Percentiles rank a stretch among this genome's conserved stretches.
phyloP scores from a whole-genome alignment of 1,140 invertebrate genomes.

The Heliconius eleuchia region DNA sequence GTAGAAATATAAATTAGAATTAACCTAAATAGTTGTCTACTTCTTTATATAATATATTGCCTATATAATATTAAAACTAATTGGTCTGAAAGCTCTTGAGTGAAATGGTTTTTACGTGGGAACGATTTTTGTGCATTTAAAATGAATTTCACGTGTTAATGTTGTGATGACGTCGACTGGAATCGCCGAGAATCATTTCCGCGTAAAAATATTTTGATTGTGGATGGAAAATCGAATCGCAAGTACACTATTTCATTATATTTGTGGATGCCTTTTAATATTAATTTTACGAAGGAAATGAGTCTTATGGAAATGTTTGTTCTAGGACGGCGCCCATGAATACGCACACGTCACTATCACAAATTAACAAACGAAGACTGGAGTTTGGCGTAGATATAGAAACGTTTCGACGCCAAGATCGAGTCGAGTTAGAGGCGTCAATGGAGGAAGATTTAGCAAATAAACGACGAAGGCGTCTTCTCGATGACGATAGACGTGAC shows the following conservation, averaged over 20 bases:
- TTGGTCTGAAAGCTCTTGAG: slow-evolving; percentile 80
- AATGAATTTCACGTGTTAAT: slow-evolving; percentile 67
- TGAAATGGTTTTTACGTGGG: slow-evolving; percentile 82
- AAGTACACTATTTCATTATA: slow-evolving; percentile 66
- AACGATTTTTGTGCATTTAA: slow-evolving; percentile 80
- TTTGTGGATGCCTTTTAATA: slow-evolving; percentile 45
- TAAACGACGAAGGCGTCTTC: slow-evolving; percentile 66
- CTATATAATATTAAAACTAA: slow-evolving; percentile 43
- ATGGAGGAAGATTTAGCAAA: slow-evolving; percentile 67
- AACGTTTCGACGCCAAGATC: slow-evolving; percentile 62
- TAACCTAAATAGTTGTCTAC: slow-evolving; percentile 27
- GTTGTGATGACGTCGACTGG: slow-evolving; percentile 71
- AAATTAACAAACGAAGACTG: slow-evolving; percentile 78
- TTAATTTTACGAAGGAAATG: slow-evolving; percentile 29
- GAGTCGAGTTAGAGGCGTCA: slow-evolving; percentile 55
- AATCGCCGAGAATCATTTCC: slow-evolving; percentile 81
- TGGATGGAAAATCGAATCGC: slow-evolving; percentile 80
- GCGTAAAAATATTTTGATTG: slow-evolving; percentile 81
- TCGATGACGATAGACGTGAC: slow-evolving; percentile 69
- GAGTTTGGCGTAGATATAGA: slow-evolving; percentile 79
- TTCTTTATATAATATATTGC: slow-evolving; percentile 31
- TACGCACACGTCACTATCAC: slow-evolving; percentile 69
- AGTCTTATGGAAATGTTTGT: slow-evolving; percentile 62
- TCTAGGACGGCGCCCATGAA: slow-evolving; percentile 78
- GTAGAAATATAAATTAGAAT: slow-evolving; percentile 31